These are phyloP conservation scores for Perithous albicinctus DNA, from an alignment of 2,888 invertebrate species.

Conservation along the genomic window DNA sequence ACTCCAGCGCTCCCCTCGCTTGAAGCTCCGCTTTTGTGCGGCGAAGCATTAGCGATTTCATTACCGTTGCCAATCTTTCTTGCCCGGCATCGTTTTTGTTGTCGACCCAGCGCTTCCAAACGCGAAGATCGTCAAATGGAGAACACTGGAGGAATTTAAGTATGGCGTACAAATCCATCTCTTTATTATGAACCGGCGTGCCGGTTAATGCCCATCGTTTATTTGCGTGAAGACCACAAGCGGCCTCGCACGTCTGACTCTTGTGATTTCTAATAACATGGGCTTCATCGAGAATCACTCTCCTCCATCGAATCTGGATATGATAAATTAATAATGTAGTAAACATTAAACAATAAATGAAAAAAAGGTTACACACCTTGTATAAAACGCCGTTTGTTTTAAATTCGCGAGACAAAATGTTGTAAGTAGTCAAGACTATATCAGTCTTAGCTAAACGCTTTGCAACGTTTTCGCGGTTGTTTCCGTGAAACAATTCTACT, in stretches of 20 bases:
- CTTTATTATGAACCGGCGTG: conserved; percentile 98
- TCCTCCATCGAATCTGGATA: conserved; percentile 90
- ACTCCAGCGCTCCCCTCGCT: conserved; percentile 87
- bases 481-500: conserved; percentile 92
- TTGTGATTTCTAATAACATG: conserved; percentile 96
- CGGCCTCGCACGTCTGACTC: conserved; percentile 90
- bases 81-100: conserved; percentile 92
- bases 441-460: conserved; percentile 89
- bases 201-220: conserved; percentile 95
- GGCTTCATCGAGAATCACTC: conserved; percentile 97
- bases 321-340: not conserved
- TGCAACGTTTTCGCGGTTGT: conserved; percentile 87
- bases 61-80: conserved; percentile 93
- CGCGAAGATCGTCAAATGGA: conserved; percentile 95
- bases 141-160: conserved; percentile 93
- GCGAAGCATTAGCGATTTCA: conserved; percentile 93
- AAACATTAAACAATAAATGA: not conserved
- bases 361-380: conserved; percentile 79
- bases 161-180: conserved; percentile 92
- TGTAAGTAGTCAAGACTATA: conserved; percentile 96
- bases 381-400: conserved; percentile 78
- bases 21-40: conserved; percentile 94
- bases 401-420: conserved; percentile 88
- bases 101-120: conserved; percentile 97
- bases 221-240: conserved; percentile 87